Evolutionary conservation across 2,797 vertebrate species (phyloP).

Genomic region (Podarcis lilfordi): DNA sequence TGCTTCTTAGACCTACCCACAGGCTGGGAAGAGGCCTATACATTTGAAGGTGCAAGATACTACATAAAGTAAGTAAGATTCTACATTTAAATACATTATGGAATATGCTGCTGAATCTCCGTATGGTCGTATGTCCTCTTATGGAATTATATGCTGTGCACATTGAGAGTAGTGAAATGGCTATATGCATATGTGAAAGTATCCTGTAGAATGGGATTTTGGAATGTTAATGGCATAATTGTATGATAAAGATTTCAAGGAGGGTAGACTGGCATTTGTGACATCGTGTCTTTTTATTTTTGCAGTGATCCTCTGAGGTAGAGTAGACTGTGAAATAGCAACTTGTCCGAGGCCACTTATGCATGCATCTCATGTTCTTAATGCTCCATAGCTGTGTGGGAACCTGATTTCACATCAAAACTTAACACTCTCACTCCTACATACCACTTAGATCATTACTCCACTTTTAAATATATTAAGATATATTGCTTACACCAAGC

Average conservation of each 20-base stretch:
- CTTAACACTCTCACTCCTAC: background rate
- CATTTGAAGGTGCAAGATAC: constrained; percentile 96
- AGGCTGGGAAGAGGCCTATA: constrained; percentile 98
- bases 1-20: constrained; percentile 90
- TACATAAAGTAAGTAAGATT: constrained; percentile 94
- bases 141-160: background rate
- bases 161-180: background rate
- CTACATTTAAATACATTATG: constrained; percentile 20
- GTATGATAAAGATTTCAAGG: background rate
- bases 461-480: background rate
- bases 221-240: background rate
- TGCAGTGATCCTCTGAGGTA: background rate
- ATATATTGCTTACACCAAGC: background rate
- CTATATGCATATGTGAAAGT: background rate
- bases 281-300: background rate
- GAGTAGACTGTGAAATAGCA: background rate
- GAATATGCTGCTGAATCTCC: background rate
- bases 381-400: background rate
- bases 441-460: background rate
- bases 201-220: background rate
- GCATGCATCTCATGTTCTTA: background rate
- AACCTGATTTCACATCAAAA: background rate
- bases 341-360: background rate
- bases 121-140: background rate
- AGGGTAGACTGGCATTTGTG: background rate